Base-by-base conservation (phyloP, 1,140 invertebrate genomes). In the Pogonus chalceus region DNA sequence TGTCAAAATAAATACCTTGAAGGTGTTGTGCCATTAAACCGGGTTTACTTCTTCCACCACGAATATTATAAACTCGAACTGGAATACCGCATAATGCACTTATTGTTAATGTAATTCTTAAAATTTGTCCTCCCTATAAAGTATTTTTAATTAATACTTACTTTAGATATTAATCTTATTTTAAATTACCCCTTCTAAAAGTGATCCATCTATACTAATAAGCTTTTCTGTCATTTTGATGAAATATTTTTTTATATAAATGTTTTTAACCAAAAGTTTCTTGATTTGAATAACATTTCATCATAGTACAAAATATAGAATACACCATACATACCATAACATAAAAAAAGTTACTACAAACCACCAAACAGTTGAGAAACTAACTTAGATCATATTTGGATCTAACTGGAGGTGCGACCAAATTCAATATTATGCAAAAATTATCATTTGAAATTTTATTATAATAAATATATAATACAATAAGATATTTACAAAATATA, bases 1-100 rank as follows among this genome's bases (percentile, higher is more conserved):
- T 2, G 14, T 7, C 1, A 51, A 35, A 1, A 24, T 3, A 35
- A 3, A 46, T 63, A 83, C 86, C 90, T 74, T 84, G 85, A 54
- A 94, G 69, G 78, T 95, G 91, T 68, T 95, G 92, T 35, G 88
- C 82, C 53, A 85, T 83, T 16, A 96, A 72, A 1, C 92, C 92
- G 9, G 89, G 85, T 60, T 86, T 90, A 23, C 76, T 78, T 43
- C 92, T 76, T 1, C 83, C 82, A 2, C 82, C 84, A 63, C 92
- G 72, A 62, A 96, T 94, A 56, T 93, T 92, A 0, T 69, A 68
- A 12, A 96, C 81, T 60, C 77, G 75, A 18, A 96, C 72, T 0
- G 89, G 84, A 24, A 83, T 79, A 23, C 75, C 69, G 47, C 86
- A 72, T 14, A 95, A 72, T 55, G 85, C 83, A 69, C 89, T 92